Evolutionary conservation across 1,140 invertebrate species (phyloP), one percentile per base, ranked within the genome.

Genomic region (Seison nebaliae): DNA sequence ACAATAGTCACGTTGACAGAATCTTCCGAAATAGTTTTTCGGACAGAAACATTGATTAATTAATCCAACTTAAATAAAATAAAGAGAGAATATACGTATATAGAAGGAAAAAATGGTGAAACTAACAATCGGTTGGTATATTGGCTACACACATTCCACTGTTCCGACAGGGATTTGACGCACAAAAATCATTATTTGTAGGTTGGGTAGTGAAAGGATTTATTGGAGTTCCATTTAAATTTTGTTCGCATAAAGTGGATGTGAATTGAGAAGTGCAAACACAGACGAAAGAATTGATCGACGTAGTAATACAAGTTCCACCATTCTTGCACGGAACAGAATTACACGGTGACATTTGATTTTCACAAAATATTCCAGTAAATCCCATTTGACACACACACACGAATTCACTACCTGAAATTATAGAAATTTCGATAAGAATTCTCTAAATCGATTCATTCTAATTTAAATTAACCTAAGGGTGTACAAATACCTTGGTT

Each of bases 291-390:
- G n/a, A 8, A 34, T 6, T 23, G 6, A 15, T 6, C 2, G 16
- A 16, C 19, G n/a, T 8, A 3, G 75, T 77, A 5, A 76, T 71
- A 48, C 84, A 94, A 0, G 68, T 73, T 0, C 78, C 84, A 21
- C 73, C 74, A 51, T 86, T 79, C 38, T 69, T 59, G 52, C 86
- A 96, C 0, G 84, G 83, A 46, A 74, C 74, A 1, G 76, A 83
- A 51, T 84, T 86, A 51, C 86, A 96, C 0, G 86, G 57, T 57
- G 91, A 79, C 18, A 39, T 11, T 28, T 42, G 1, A 91, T 77
- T 65, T 46, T 50, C 48, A 40, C 54, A 57, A 12, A 39, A 42
- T 12, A 28, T 39, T 9, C 53, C 53, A 1, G 45, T 49, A 43
- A 43, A 55, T 9, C 51, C 51, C 1, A 35, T 8, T 2, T 42